Evolutionary conservation across 2,113 vertebrate genomes (phyloP), one percentile per base, ranked within the genome.

Genomic region (Oxygymnocypris stewartii): DNA sequence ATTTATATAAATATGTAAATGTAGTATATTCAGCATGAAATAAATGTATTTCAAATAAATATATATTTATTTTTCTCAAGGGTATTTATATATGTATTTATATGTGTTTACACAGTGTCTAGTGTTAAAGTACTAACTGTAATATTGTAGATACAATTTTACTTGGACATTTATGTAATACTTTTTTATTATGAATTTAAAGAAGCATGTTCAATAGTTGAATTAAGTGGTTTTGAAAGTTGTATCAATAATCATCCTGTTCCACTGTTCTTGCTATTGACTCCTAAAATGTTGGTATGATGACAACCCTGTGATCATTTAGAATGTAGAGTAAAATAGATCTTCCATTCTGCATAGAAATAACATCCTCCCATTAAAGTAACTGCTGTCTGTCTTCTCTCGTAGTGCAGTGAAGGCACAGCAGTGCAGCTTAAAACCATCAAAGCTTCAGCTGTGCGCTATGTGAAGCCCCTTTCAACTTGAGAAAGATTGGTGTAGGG

Each of bases 381-480:
- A 65, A 40, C 35, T 81, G 57, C 57, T 81, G 59, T 79, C 77
- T 65, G 40, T 82, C 59, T 82, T 47, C 59, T 67, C 23, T 67
- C n/a, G n/a, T 42, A 44, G n/a, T 47, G 59, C 40, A 40, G 78
- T 14, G 23, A 42, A 61, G 54, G 35, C 78, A 9, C 78, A 61
- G 78, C 35, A 65, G 59, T 82, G 47, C 40, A 81, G 59, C 37
- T 77, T 47, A 47, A 77, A 73, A 40, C 25, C 75, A n/a, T 16
- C 59, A 49, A 65, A 85, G 74, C 37, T 85, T 85, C 35, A 63
- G 51, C 59, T 77, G 40, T 65, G 57, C 84, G 6, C 63, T 67
- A 65, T 40, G 37, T 82, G 40, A 82, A 82, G 59, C 37, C 25
- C 59, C 13, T 82, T 86, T 87, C 84, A 88, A 90, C 90, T 35